These are phyloP conservation scores for Psittacus erithacus DNA, from an alignment of 2,113 vertebrate species.

Conservation along the genomic window DNA sequence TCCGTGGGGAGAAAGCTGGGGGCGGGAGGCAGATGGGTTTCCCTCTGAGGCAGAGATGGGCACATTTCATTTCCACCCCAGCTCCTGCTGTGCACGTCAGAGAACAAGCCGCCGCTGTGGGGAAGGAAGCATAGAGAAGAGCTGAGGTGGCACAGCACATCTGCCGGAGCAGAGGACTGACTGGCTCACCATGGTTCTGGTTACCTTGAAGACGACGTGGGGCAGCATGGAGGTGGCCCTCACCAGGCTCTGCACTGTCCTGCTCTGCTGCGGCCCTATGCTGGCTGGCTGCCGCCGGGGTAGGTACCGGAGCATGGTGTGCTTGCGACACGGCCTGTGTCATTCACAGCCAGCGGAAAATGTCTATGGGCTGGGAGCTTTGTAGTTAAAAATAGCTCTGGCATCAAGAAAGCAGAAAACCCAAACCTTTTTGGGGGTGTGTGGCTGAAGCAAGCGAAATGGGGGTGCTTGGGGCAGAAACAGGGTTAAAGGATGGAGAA, in stretches of 20 bases:
- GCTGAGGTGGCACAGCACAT: accelerated
- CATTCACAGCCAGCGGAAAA: neutral
- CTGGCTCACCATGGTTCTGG: accelerated
- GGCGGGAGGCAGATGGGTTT: conserved; percentile 20
- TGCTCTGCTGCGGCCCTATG: neutral
- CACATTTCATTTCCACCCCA: conserved; percentile 15
- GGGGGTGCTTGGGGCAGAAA: neutral
- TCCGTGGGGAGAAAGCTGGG: neutral
- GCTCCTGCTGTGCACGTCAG: neutral
- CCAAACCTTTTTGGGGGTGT: neutral
- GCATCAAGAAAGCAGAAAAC: neutral
- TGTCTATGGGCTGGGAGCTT: neutral
- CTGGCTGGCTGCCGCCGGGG: neutral
- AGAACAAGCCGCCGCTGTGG: accelerated
- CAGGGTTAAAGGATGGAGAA: neutral
- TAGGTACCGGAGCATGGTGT: neutral
- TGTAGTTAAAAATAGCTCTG: neutral
- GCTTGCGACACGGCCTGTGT: accelerated
- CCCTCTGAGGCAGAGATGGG: conserved; percentile 3
- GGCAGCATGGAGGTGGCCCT: neutral
- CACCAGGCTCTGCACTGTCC: neutral
- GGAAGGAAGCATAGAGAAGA: neutral
- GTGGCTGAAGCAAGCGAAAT: neutral
- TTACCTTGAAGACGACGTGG: accelerated
- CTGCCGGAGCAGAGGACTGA: neutral